Percentiles rank a stretch among this genome's conserved stretches.
phyloP scores from a whole-genome alignment of 2,113 vertebrate genomes.

The Eptesicus fuscus region DNA sequence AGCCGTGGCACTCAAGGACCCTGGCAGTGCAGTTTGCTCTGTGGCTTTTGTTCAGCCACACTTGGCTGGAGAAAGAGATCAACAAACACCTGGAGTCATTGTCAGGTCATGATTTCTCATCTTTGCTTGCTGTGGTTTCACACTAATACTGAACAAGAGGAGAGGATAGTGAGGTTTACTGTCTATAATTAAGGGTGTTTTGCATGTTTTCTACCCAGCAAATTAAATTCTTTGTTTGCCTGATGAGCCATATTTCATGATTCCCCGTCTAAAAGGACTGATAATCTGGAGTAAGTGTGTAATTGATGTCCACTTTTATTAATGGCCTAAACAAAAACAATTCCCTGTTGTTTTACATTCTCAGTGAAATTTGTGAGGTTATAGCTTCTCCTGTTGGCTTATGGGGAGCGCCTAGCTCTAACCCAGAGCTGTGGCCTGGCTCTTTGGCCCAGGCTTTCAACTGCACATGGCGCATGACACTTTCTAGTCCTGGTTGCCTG shows the following conservation, averaged over 20 bases:
- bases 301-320: not conserved
- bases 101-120: conserved; percentile 9
- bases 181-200: not conserved
- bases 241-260: not conserved
- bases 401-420: not conserved
- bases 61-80: not conserved
- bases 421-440: not conserved
- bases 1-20: not conserved
- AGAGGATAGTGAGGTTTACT: not conserved
- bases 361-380: not conserved
- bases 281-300: not conserved
- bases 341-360: not conserved
- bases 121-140: conserved; percentile 23
- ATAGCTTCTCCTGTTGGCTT: not conserved
- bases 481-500: not conserved
- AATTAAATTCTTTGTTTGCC: not conserved
- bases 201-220: not conserved
- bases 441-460: not conserved
- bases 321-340: not conserved
- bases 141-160: not conserved
- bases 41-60: not conserved
- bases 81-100: not conserved
- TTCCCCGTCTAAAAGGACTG: not conserved
- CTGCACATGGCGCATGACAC: not conserved
- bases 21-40: not conserved